phyloP scores from a whole-genome alignment of 1,140 invertebrate species.

The Dinoponera quadriceps region DNA sequence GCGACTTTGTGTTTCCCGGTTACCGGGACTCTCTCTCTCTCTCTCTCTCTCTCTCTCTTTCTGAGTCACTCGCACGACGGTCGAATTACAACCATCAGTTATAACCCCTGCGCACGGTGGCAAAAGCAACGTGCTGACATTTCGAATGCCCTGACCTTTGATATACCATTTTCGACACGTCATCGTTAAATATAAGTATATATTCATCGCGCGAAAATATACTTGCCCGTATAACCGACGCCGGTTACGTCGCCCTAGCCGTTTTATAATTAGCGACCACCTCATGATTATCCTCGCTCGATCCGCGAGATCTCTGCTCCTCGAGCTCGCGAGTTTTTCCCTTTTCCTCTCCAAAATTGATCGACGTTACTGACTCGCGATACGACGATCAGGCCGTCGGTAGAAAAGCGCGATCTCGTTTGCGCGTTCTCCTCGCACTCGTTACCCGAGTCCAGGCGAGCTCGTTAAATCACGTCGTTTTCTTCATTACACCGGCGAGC shows the following conservation, averaged over 20 bases:
- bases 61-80: neutral
- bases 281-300: no score
- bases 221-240: neutral
- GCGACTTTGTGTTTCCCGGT: neutral
- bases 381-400: neutral
- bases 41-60: no score
- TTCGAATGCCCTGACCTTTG: constrained; percentile 17
- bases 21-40: neutral
- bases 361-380: neutral
- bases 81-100: constrained; percentile 22
- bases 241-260: neutral
- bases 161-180: constrained; percentile 32
- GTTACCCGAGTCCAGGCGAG: constrained; percentile 68
- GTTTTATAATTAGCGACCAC: neutral
- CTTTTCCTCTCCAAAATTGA: neutral
- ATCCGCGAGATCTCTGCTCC: no score
- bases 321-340: neutral
- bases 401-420: neutral
- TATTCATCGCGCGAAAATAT: neutral
- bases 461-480: constrained; percentile 64
- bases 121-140: constrained; percentile 25
- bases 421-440: constrained; percentile 36
- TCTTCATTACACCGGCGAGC: constrained; percentile 15
- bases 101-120: no score
- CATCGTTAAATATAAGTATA: constrained; percentile 10